Evolutionary conservation across 2,888 invertebrate genomes (phyloP), one percentile per base, ranked within the genome.

Genomic region (Drosophila pseudotakahashii): DNA sequence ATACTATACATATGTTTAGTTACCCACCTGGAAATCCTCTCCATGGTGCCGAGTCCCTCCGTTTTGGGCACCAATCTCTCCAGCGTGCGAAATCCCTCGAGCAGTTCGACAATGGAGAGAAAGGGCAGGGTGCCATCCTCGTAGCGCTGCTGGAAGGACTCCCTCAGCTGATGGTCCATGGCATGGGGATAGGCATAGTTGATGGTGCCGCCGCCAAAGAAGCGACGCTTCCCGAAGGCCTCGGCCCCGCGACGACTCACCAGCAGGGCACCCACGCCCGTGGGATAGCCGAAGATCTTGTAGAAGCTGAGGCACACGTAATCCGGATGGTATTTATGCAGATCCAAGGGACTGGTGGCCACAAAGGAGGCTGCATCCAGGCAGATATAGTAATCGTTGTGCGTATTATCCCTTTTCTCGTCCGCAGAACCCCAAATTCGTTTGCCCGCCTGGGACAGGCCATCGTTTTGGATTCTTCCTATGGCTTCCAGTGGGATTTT

Each of bases 181-280:
- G 94, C 93, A 42, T 93, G 93, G 66, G 96, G 95, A 79, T 98
- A 93, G 11, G 96, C 95, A 89, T 98, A 95, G 87, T 97, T 94
- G 10, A 99, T 97, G 2, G 98, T 98, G 9, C 99, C 99, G 41
- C 99, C 99, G 19, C 98, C 98, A 93, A 97, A 98, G 91, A 97
- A 98, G 57, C 91, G 92, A 58, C 91, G 93, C 89, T 96, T 95
- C 0, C 72, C 77, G 2, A 92, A 54, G 0, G 86, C 75, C 1
- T 75, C 59, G 10, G 90, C 90, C 0, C 92, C 92, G 51, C 94
- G 93, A 50, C 93, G 92, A 66, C 93, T 93, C 0, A 98, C 95
- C 60, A 99, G 90, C 19, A 98, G 91, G 11, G 97, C 98, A 34
- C 99, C 99, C 16, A 99, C 93, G 3, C 99, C 99, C 54, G 98